Conservation (phyloP, 2,113 vertebrate genomes). For the Aspidoscelis tigris region DNA sequence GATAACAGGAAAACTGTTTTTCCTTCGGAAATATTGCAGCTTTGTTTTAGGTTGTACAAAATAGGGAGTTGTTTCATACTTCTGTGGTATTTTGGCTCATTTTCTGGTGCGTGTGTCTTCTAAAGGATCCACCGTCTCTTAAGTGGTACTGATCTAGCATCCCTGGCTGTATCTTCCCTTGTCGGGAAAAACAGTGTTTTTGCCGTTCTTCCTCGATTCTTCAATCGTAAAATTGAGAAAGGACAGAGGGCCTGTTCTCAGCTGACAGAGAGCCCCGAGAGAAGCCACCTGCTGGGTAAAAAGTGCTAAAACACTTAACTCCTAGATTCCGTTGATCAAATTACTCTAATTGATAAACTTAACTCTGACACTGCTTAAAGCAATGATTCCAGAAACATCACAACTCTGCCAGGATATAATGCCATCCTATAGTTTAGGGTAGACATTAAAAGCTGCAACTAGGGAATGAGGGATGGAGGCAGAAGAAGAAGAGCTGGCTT, state of each 20-base stretch:
- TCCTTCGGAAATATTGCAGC: neutral
- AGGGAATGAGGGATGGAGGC: neutral
- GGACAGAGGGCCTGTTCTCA: neutral
- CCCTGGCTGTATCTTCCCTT: neutral
- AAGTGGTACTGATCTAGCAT: neutral
- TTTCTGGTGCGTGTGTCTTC: too few relatives aligned
- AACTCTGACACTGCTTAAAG: neutral
- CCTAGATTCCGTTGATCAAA: neutral
- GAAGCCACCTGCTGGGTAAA: slow-evolving; percentile 37
- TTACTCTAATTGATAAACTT: neutral
- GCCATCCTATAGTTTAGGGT: neutral
- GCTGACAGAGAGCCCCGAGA: neutral
- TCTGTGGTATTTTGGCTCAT: neutral
- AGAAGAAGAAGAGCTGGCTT: too few relatives aligned
- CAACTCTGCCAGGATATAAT: neutral
- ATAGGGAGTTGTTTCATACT: neutral
- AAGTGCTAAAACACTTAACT: neutral
- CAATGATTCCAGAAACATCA: neutral
- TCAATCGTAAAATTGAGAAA: neutral
- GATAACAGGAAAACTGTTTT: neutral
- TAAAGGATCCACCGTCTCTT: too few relatives aligned
- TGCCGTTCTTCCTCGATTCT: neutral
- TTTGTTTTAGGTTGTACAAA: neutral
- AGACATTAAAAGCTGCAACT: neutral
- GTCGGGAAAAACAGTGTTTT: neutral